Evolutionary conservation across 2,797 vertebrate species (phyloP), one percentile per base, ranked within the genome.

Genomic region (Odontamblyopus rebecca): DNA sequence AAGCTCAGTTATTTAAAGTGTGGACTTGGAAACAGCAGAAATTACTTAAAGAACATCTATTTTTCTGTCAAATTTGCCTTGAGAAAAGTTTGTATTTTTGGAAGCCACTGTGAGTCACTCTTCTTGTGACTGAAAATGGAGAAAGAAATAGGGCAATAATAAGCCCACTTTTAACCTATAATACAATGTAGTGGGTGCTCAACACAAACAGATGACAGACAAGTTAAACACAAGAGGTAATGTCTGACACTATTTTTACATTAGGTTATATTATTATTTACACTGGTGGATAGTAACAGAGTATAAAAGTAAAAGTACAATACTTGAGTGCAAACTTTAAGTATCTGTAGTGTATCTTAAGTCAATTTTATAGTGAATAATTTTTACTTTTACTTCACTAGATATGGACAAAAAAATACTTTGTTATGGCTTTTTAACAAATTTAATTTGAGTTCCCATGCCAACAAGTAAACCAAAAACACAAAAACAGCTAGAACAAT

Each of bases 11-110:
- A 44, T 63, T 48, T 26, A 53, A 16, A 32, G 27, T 16, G 27
- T 32, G 29, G 50, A 30, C 65, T 65, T 27, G 63, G 63, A 13
- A 53, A 53, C 11, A 12, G 18, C 13, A 67, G 23, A 50, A 44
- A 50, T 30, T n/a, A 26, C 63, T 50, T 50, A 29, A 50, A 66
- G 41, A 66, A 48, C 26, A 51, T 66, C 63, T 66, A 29, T 50
- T 64, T 65, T 66, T 15, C 50, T 30, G 16, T 48, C 63, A 66
- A 66, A 27, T 19, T 18, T 50, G 63, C 63, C 63, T 68, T 30
- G n/a, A 57, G 29, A 27, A 38, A 41, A 38, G 35, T 68, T 13
- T 26, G 53, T 68, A 35, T 68, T 54, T 68, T 54, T 57, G 53
- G 30, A 59, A 57, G 67, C 44, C 50, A 38, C n/a, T 8, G 30